Evolutionary conservation across 2,797 vertebrate genomes (phyloP).

Genomic region (Notamacropus eugenii): DNA sequence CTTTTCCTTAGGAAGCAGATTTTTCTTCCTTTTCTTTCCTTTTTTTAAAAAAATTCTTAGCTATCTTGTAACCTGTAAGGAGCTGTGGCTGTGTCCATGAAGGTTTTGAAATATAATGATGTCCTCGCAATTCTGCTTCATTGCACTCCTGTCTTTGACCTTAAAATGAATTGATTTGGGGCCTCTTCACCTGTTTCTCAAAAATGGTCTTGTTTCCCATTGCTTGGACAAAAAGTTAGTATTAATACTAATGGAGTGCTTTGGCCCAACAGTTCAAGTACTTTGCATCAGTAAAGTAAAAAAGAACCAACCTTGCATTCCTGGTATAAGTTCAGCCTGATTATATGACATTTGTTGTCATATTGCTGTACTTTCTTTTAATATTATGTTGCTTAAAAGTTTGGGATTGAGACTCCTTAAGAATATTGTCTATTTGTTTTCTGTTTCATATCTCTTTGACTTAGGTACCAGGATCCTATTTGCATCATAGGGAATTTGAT

Average conservation of each 20-base stretch:
- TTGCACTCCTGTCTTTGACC: slow-evolving; percentile 11
- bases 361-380: background rate
- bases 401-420: background rate
- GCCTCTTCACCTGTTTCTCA: background rate
- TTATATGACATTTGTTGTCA: background rate
- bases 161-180: slow-evolving; percentile 20
- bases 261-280: background rate
- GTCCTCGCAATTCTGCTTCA: background rate
- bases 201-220: background rate
- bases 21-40: background rate
- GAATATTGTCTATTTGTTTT: background rate
- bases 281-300: background rate
- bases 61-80: background rate
- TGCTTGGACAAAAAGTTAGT: background rate
- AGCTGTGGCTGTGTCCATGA: background rate
- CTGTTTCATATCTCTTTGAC: background rate
- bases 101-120: slow-evolving; percentile 9
- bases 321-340: background rate
- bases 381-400: background rate
- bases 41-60: slow-evolving; percentile 40
- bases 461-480: background rate
- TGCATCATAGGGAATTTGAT: background rate
- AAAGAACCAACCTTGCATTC: background rate
- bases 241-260: slow-evolving; percentile 11
- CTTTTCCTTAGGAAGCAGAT: background rate